Conservation (phyloP, 1,140 invertebrate genomes). For the Idris sp. region DNA sequence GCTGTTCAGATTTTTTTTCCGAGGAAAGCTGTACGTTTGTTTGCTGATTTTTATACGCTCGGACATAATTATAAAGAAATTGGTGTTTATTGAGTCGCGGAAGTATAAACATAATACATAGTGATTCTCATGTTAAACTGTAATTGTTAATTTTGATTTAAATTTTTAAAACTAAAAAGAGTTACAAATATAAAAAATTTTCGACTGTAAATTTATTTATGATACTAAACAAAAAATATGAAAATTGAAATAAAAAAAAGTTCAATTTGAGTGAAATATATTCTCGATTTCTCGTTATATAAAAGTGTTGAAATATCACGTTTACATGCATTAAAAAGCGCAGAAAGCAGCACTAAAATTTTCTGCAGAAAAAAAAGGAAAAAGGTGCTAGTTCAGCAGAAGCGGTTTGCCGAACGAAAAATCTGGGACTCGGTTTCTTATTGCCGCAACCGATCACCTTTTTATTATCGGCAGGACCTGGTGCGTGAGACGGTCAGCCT, state of each 20-base stretch:
- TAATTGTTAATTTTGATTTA: constrained; percentile 9
- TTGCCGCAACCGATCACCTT: constrained; percentile 29
- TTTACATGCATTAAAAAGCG: no score
- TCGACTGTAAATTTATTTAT: no score
- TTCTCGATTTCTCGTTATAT: no score
- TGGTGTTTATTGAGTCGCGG: constrained; percentile 42
- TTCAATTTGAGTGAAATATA: no score
- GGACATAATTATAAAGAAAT: constrained; percentile 51
- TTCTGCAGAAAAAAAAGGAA: no score
- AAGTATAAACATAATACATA: constrained; percentile 45
- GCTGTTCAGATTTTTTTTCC: constrained; percentile 39
- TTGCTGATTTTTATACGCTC: constrained; percentile 44
- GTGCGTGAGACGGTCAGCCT: constrained; percentile 45
- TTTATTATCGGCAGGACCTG: constrained; percentile 43
- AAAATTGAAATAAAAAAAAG: no score
- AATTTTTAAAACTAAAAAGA: no score
- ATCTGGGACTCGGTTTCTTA: constrained; percentile 21
- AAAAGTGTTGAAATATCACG: no score
- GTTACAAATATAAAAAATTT: no score
- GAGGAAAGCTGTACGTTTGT: constrained; percentile 24
- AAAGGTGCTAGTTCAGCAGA: background rate
- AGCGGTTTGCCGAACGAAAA: constrained; percentile 4
- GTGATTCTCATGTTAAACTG: constrained; percentile 29
- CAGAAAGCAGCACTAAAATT: no score
- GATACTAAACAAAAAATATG: no score